phyloP scores from a whole-genome alignment of 2,113 vertebrate genomes.

The Isurus oxyrinchus region DNA sequence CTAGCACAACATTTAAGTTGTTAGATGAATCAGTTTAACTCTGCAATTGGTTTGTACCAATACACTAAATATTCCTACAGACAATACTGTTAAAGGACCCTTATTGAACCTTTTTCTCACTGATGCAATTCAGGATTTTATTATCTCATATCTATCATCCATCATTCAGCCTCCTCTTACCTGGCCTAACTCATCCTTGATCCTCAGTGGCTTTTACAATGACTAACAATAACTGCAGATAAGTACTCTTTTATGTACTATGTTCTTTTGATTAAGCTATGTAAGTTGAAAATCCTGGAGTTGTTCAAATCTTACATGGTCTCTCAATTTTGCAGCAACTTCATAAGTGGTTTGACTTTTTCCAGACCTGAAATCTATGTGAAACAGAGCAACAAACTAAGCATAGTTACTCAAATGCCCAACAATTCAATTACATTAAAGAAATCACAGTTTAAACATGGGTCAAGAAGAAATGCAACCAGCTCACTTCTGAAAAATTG shows the following conservation, averaged over 20 bases:
- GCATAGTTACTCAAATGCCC: constrained; percentile 19
- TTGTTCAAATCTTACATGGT: constrained; percentile 19
- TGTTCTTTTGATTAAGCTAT: constrained; percentile 13
- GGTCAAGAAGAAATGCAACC: not conserved
- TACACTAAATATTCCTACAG: not conserved
- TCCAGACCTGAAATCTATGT: constrained; percentile 17
- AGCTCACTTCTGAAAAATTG: not conserved
- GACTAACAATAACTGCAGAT: constrained; percentile 10
- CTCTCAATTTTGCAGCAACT: constrained; percentile 27
- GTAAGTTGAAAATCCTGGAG: constrained; percentile 21
- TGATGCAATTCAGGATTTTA: not conserved
- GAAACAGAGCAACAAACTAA: constrained; percentile 33
- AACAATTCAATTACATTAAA: not conserved
- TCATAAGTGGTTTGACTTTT: not conserved
- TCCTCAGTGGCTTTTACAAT: constrained; percentile 5
- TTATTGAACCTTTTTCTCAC: not conserved
- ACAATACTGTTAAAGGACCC: not conserved
- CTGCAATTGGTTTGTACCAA: not conserved
- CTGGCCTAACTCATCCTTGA: constrained; percentile 27
- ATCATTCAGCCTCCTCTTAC: constrained; percentile 9
- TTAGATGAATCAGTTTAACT: not conserved
- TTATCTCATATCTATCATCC: not conserved
- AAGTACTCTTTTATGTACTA: not conserved
- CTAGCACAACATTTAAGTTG: not conserved
- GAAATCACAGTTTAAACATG: constrained; percentile 4